Percentiles rank a stretch among this genome's conserved stretches.
Conservation (phyloP, 2,113 vertebrate species). For the Vidua chalybeata region DNA sequence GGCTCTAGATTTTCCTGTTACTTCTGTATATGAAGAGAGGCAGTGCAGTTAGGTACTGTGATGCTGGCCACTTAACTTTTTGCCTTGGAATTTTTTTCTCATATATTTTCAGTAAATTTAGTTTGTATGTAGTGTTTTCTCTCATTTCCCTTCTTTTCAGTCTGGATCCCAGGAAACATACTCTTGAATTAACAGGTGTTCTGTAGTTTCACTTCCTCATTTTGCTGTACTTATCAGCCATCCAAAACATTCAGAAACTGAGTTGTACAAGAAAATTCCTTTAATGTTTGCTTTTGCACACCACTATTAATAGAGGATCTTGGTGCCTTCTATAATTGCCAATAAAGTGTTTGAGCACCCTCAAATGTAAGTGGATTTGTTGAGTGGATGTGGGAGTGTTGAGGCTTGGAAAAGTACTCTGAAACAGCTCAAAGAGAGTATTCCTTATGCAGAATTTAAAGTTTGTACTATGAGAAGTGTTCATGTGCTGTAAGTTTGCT, state of each 20-base stretch:
- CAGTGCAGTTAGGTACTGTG: not conserved
- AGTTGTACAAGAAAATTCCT: not conserved
- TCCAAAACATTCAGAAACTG: not conserved
- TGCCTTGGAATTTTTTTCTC: not conserved
- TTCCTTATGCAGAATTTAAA: not conserved
- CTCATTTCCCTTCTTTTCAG: not conserved
- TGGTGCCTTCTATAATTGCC: not conserved
- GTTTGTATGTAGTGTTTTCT: not conserved
- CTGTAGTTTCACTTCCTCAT: not conserved
- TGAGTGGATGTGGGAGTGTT: not conserved
- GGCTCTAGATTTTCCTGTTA: not conserved
- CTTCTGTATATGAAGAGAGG: not conserved
- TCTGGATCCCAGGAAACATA: not conserved
- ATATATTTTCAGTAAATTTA: not conserved
- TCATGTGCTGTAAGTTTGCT: not conserved
- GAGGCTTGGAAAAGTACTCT: not conserved
- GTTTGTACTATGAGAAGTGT: not conserved
- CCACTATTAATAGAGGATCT: not conserved
- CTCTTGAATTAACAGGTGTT: not conserved
- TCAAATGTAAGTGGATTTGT: not conserved
- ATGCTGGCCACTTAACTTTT: not conserved
- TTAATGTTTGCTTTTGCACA: not conserved
- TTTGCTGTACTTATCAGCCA: not conserved
- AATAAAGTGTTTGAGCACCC: not conserved
- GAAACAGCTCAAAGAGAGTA: not conserved